A percentile compares a stretch with the other conserved stretches of the same genome.
phyloP scores from a whole-genome alignment of 2,797 vertebrate species.

The Ctenopoma kingsleyae region DNA sequence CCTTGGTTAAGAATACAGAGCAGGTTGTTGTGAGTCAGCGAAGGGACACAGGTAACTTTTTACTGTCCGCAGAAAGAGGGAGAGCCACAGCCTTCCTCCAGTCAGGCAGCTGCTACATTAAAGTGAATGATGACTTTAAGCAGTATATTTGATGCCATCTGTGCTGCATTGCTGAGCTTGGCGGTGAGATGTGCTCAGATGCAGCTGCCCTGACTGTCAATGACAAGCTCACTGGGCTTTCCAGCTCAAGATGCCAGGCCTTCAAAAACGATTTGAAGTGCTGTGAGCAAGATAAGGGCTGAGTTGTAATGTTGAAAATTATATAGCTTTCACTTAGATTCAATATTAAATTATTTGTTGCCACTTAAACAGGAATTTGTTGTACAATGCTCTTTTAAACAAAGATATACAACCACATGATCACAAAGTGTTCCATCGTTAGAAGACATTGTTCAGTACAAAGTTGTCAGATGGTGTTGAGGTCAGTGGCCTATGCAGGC shows the following conservation, averaged over 20 bases:
- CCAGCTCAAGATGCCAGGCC: conserved; percentile 5
- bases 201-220: conserved; percentile 58
- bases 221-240: conserved; percentile 40
- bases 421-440: background rate
- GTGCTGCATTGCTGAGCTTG: conserved; percentile 58
- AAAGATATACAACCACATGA: background rate
- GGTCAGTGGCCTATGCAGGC: background rate
- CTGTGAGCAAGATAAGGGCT: background rate
- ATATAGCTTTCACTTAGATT: background rate
- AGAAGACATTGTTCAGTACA: background rate
- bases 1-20: conserved; percentile 48
- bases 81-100: conserved; percentile 25
- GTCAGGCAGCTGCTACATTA: conserved; percentile 58
- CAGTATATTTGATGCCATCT: conserved; percentile 74
- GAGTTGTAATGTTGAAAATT: background rate
- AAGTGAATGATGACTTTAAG: conserved; percentile 76
- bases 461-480: background rate
- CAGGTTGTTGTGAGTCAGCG: conserved; percentile 53
- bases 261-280: conserved; percentile 34
- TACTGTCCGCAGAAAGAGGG: conserved; percentile 37
- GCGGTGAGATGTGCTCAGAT: conserved; percentile 35
- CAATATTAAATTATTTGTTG: background rate
- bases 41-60: conserved; percentile 39
- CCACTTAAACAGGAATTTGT: background rate
- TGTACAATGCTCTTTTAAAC: background rate